These are phyloP conservation scores for Acronicta aceris DNA, from an alignment of 2,888 invertebrate species.

Conservation along the genomic window DNA sequence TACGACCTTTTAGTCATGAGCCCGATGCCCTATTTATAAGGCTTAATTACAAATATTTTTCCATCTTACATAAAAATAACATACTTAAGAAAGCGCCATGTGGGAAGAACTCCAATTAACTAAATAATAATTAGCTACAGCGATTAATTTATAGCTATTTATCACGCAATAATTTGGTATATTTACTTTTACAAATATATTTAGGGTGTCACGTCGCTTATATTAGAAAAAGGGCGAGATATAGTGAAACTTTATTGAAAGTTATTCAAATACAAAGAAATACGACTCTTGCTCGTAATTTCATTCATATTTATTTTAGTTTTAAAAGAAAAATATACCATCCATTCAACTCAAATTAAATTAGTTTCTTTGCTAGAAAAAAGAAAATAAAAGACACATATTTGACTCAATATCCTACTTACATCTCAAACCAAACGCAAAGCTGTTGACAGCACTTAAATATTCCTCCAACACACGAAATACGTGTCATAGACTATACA, in stretches of 20 bases:
- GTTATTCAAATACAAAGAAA: too few relatives aligned
- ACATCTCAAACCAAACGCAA: conserved; percentile 19
- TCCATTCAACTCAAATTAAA: neutral
- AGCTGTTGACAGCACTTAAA: conserved; percentile 25
- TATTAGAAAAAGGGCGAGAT: neutral
- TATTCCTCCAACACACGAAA: conserved; percentile 26
- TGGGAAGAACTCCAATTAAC: neutral
- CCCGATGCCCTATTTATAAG: too few relatives aligned
- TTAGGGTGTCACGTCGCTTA: neutral
- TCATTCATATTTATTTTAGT: neutral
- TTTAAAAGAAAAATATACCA: neutral
- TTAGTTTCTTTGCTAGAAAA: too few relatives aligned
- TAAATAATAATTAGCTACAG: neutral
- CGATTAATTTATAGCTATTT: neutral
- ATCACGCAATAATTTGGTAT: neutral
- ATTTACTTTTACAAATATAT: neutral
- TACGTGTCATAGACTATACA: conserved; percentile 19
- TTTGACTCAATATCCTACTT: neutral
- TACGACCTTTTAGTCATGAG: too few relatives aligned
- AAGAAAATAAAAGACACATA: too few relatives aligned
- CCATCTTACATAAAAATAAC: neutral
- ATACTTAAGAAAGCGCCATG: neutral
- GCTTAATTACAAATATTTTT: neutral
- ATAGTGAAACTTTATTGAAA: neutral
- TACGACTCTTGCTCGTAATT: neutral